These are phyloP conservation scores for Pycnomerus fuliginosus DNA, from an alignment of 2,888 invertebrate genomes.

Conservation along the genomic window DNA sequence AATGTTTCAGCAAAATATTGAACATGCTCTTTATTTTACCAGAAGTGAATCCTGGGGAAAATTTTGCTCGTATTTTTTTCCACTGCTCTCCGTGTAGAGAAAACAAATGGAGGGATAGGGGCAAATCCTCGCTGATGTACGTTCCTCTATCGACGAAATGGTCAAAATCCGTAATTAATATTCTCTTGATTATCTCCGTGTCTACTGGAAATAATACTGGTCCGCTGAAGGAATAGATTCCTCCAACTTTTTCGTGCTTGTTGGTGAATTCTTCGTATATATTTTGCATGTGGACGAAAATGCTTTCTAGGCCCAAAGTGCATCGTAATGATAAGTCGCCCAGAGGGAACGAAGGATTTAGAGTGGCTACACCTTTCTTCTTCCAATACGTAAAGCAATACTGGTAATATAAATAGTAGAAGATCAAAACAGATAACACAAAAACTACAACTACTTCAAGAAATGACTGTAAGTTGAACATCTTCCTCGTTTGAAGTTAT, in stretches of 20 bases:
- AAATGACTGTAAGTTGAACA: background rate
- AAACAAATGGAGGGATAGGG: slow-evolving; percentile 9
- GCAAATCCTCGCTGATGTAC: slow-evolving; percentile 5
- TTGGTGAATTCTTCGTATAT: slow-evolving; percentile 11
- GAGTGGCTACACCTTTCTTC: slow-evolving; percentile 9
- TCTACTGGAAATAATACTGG: slow-evolving; percentile 16
- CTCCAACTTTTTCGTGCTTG: slow-evolving; percentile 10
- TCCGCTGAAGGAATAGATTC: slow-evolving; percentile 18
- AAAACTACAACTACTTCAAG: slow-evolving; percentile 4
- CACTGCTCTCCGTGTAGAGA: slow-evolving; percentile 13
- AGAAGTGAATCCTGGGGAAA: slow-evolving; percentile 9
- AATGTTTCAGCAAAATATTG: slow-evolving; percentile 5
- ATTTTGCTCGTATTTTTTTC: slow-evolving; percentile 7
- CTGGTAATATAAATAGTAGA: slow-evolving; percentile 8
- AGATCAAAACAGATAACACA: background rate
- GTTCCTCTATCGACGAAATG: slow-evolving; percentile 17
- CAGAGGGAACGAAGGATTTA: slow-evolving; percentile 10
- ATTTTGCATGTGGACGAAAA: slow-evolving; percentile 5
- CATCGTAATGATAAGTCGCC: slow-evolving; percentile 11
- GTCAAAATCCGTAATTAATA: slow-evolving; percentile 16
- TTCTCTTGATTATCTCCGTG: slow-evolving; percentile 10
- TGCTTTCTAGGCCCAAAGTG: slow-evolving; percentile 10
- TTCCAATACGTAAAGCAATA: slow-evolving; percentile 15
- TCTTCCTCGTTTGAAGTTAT: background rate
- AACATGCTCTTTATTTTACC: slow-evolving; percentile 15